A percentile compares a stretch with the other conserved stretches of the same genome.
Evolutionary conservation across 2,888 invertebrate species (phyloP).

Genomic region (Aporophyla nigra): DNA sequence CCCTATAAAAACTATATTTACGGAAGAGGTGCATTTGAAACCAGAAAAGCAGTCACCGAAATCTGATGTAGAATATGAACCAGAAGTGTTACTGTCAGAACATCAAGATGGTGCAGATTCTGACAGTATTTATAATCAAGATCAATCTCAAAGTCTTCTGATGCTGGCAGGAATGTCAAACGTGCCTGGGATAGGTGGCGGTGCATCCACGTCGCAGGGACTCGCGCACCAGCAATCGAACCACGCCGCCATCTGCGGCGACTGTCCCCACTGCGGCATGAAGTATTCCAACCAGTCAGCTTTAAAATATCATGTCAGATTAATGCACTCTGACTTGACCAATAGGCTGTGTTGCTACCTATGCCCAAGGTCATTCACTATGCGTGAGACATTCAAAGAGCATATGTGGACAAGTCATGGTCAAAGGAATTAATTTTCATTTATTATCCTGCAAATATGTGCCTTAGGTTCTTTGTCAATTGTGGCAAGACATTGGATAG

Average conservation of each 20-base stretch:
- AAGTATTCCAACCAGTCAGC: slow-evolving; percentile 93
- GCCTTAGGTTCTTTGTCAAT: slow-evolving; percentile 81
- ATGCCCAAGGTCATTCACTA: slow-evolving; percentile 93
- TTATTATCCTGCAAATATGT: slow-evolving; percentile 70
- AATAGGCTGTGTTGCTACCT: slow-evolving; percentile 93
- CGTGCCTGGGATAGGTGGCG: slow-evolving; percentile 77
- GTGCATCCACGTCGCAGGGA: slow-evolving; percentile 86
- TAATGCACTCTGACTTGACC: slow-evolving; percentile 93
- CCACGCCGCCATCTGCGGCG: slow-evolving; percentile 91
- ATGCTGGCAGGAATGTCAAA: slow-evolving; percentile 85
- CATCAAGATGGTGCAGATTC: slow-evolving; percentile 85
- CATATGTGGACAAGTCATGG: slow-evolving; percentile 93
- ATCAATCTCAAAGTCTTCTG: slow-evolving; percentile 84
- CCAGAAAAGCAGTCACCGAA: slow-evolving; percentile 87
- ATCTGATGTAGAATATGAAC: slow-evolving; percentile 87
- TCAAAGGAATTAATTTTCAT: slow-evolving; percentile 89
- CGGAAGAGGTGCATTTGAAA: slow-evolving; percentile 83
- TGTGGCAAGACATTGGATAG: slow-evolving; percentile 59
- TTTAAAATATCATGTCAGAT: slow-evolving; percentile 92
- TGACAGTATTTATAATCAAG: slow-evolving; percentile 80
- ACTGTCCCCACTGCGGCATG: slow-evolving; percentile 93
- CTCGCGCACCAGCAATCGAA: slow-evolving; percentile 86
- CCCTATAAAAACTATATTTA: slow-evolving; percentile 77
- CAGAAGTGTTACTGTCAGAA: slow-evolving; percentile 87
- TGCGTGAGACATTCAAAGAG: slow-evolving; percentile 93